Evolutionary conservation across 2,888 invertebrate species (phyloP).

Genomic region (Limnephilus auricula): DNA sequence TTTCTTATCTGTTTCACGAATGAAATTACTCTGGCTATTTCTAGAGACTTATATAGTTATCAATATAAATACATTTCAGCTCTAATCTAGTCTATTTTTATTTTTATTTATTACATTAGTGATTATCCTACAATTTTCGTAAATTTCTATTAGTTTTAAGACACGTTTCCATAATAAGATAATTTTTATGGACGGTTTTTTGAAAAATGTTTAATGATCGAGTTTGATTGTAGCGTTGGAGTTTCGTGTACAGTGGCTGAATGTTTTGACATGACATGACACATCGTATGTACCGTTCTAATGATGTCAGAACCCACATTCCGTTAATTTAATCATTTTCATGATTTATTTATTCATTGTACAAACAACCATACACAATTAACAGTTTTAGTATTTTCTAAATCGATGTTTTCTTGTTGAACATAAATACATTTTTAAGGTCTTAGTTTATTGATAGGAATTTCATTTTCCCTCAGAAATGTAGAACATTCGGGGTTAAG

Average conservation of each 20-base stretch:
- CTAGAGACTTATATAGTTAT: not conserved
- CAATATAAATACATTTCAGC: not conserved
- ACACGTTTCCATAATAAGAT: too few relatives aligned
- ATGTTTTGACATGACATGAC: too few relatives aligned
- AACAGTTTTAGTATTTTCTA: not conserved
- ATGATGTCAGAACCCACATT: not conserved
- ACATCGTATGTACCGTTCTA: not conserved
- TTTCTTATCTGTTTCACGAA: not conserved
- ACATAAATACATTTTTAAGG: not conserved
- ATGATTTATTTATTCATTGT: not conserved
- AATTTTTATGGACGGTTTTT: too few relatives aligned
- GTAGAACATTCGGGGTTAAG: not conserved
- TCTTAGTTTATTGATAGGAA: not conserved
- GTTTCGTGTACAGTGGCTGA: too few relatives aligned
- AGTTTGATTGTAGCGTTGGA: too few relatives aligned
- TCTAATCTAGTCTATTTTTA: not conserved
- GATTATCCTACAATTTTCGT: too few relatives aligned
- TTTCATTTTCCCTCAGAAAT: not conserved
- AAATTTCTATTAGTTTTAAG: too few relatives aligned
- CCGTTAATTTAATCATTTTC: not conserved
- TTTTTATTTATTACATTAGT: too few relatives aligned
- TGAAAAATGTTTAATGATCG: too few relatives aligned
- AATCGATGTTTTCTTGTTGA: not conserved
- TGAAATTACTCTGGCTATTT: not conserved
- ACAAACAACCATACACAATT: not conserved